Percentiles rank a stretch among this genome's conserved stretches.
Conservation (phyloP, 2,888 invertebrate species). For the Amblyjoppa proteus region DNA sequence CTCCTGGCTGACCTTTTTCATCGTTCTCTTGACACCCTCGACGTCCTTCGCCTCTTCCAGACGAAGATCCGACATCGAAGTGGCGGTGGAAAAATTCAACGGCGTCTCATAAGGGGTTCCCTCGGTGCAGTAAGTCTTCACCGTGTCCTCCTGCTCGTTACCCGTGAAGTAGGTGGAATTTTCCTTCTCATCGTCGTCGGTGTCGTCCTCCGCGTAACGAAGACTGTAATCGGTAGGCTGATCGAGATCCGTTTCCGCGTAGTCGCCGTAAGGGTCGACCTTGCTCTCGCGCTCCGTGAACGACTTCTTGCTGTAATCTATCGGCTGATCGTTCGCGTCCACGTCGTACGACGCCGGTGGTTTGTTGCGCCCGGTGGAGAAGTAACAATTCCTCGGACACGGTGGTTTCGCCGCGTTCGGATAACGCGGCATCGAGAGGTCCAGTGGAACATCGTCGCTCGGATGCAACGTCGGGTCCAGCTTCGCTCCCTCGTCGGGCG, state of each 20-base stretch:
- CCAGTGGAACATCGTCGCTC: conserved; percentile 56
- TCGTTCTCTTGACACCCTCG: conserved; percentile 72
- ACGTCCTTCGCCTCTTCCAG: conserved; percentile 83
- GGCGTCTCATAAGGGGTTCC: conserved; percentile 94
- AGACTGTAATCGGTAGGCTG: conserved; percentile 97
- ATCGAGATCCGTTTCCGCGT: conserved; percentile 96
- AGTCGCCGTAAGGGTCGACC: conserved; percentile 86
- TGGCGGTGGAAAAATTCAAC: conserved; percentile 92
- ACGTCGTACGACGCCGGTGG: conserved; percentile 74
- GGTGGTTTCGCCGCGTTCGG: conserved; percentile 36
- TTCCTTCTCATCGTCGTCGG: conserved; percentile 86
- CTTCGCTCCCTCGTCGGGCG: conserved; percentile 19
- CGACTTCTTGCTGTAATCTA: conserved; percentile 87
- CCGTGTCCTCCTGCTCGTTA: conserved; percentile 89
- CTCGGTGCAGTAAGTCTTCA: conserved; percentile 97
- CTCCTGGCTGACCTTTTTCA: conserved; percentile 72
- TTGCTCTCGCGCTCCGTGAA: conserved; percentile 77
- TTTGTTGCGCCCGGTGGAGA: conserved; percentile 34
- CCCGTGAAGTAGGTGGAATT: conserved; percentile 78
- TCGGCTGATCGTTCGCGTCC: conserved; percentile 85
- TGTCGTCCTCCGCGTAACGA: conserved; percentile 94
- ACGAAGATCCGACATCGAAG: conserved; percentile 94
- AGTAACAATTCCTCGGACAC: conserved; percentile 40
- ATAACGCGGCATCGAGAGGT: conserved; percentile 62
- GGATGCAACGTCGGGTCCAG: conserved; percentile 35